Evolutionary conservation across 2,113 vertebrate genomes (phyloP).

Genomic region (Thermophis baileyi): DNA sequence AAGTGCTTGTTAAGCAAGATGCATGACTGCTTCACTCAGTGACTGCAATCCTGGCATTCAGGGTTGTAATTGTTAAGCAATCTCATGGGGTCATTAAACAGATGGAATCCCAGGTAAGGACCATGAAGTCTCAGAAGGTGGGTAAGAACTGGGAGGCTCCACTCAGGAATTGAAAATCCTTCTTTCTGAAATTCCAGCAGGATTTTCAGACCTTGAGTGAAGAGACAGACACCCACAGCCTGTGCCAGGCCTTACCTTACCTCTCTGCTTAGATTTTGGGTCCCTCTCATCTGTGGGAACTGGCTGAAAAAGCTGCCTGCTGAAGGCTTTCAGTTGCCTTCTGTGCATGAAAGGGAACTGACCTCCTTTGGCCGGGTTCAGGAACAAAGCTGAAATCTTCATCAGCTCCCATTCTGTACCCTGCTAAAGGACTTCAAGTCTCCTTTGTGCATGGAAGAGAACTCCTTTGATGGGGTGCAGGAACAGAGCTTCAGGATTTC

Average conservation of each 20-base stretch:
- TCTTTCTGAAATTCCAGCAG: not conserved
- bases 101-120: not conserved
- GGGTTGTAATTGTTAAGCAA: not conserved
- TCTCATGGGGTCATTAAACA: not conserved
- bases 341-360: not conserved
- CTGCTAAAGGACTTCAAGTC: not conserved
- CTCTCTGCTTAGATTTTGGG: not conserved
- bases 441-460: not conserved
- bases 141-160: not conserved
- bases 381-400: no score
- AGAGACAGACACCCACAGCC: not conserved
- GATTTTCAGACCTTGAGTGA: not conserved
- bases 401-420: no score
- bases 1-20: not conserved
- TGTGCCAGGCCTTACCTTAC: not conserved
- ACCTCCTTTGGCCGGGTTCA: no score
- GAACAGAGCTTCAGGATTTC: not conserved
- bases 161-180: not conserved
- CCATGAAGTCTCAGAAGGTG: not conserved
- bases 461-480: not conserved
- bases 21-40: not conserved
- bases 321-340: not conserved
- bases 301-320: not conserved
- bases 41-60: not conserved
- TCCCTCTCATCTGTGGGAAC: not conserved